Percentiles rank a stretch among this genome's conserved stretches.
These are phyloP conservation scores for Acrobasis consociella DNA, from an alignment of 2,888 invertebrate species.

Conservation along the genomic window DNA sequence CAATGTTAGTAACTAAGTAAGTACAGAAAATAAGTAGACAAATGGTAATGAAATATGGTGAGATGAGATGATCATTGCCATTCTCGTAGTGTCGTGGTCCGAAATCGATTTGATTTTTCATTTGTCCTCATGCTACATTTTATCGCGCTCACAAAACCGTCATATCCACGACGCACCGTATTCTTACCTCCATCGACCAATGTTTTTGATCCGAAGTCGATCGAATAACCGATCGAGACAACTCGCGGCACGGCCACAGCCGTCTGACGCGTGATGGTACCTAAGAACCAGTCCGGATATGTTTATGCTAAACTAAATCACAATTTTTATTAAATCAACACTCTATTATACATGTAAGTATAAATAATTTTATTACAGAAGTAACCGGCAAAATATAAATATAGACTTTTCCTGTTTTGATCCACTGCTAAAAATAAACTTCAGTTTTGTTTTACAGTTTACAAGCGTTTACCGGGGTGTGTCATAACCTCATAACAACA, in stretches of 20 bases:
- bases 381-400: neutral
- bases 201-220: constrained; percentile 77
- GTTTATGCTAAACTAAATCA: constrained; percentile 42
- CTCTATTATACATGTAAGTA: constrained; percentile 1
- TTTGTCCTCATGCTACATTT: constrained; percentile 13
- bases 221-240: constrained; percentile 75
- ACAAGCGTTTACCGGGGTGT: neutral
- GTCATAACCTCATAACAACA: neutral
- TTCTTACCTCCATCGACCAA: constrained; percentile 78
- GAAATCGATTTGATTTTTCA: neutral
- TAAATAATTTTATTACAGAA: neutral
- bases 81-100: neutral
- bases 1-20: constrained; percentile 20
- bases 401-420: constrained; percentile 17
- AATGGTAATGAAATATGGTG: constrained; percentile 32
- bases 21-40: neutral
- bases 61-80: constrained; percentile 30
- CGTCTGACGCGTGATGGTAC: constrained; percentile 75
- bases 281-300: constrained; percentile 75
- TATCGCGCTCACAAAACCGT: constrained; percentile 11
- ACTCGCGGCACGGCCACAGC: constrained; percentile 72
- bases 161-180: constrained; percentile 32
- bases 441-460: neutral
- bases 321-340: constrained; percentile 18
- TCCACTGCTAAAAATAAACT: neutral